Base-by-base conservation (phyloP, 2,888 invertebrate genomes). In the Drosophila aldrichi region DNA sequence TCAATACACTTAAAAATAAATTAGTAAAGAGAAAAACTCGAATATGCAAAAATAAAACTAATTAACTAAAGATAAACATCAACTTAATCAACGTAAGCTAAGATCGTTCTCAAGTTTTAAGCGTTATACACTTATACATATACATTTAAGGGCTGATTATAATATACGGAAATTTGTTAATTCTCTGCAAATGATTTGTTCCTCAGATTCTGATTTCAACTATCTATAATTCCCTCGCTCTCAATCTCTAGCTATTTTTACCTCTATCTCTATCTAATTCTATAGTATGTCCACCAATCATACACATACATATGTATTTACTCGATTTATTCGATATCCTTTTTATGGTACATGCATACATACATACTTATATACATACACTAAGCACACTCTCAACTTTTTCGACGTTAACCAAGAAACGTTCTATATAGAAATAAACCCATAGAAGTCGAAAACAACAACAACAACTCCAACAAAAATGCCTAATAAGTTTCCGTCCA, bases 401-500 rank as follows among this genome's bases (percentile, higher is more conserved):
- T 56, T 65, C 66, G 57, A 60, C 29, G 66, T 62, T 51, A 60
- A 72, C 60, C 69, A 62, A 65, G 51, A 61, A 58, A 58, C 62
- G 49, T 79, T 79, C 64, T 74, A 62, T 76, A 70, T 76, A 70
- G 62, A 60, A 68, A 65, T 70, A 80, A 61, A 76, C 78, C 81
- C 63, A 83, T 83, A 72, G 81, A 70, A 79, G 63, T 49, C 58
- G 57, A 65, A 58, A 72, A 66, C 56, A 57, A 52, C 48, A 70
- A 52, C 48, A 77, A 70, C 55, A 74, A 79, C 77, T 77, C 69
- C 79, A 81, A 80, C 81, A 72, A 72, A 80, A 80, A 91, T 90
- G 91, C 91, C 91, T 91, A 92, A 92, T 92, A 91, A 92, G 91
- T 92, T 92, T 92, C 92, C 92, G 92, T 92, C 92, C 92, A 92